Conservation (phyloP, 2,113 vertebrate genomes). For the Pelecanus crispus region DNA sequence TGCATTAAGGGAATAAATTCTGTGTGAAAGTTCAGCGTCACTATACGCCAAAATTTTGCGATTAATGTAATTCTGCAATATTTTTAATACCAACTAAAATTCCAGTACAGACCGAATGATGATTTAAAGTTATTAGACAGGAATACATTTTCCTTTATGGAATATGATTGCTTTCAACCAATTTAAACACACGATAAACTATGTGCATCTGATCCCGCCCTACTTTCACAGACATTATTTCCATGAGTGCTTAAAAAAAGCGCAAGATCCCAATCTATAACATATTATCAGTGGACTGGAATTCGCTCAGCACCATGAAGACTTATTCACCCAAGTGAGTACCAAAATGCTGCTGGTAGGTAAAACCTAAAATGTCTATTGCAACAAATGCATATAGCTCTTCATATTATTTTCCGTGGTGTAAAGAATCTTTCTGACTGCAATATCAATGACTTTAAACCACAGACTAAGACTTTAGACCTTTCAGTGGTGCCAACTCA, state of each 20-base stretch:
- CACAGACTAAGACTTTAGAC: constrained; percentile 25
- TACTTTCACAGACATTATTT: background rate
- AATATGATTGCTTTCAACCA: background rate
- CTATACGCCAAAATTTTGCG: background rate
- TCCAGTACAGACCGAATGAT: background rate
- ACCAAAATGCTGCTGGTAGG: background rate
- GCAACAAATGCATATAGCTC: background rate
- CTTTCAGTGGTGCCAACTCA: background rate
- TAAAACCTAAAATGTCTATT: background rate
- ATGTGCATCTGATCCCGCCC: background rate
- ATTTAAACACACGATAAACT: background rate
- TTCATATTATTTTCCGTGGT: background rate
- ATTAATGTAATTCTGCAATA: background rate
- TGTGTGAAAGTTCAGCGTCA: background rate
- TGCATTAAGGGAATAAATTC: background rate
- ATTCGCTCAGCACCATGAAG: background rate
- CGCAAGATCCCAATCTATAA: background rate
- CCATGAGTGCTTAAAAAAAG: background rate
- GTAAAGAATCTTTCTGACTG: background rate
- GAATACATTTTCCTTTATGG: background rate
- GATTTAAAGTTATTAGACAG: background rate
- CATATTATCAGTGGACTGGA: background rate
- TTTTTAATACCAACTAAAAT: background rate
- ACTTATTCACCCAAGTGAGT: background rate
- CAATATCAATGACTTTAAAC: constrained; percentile 4